Evolutionary conservation across 1,140 invertebrate species (phyloP).

Genomic region (Formica selysi): DNA sequence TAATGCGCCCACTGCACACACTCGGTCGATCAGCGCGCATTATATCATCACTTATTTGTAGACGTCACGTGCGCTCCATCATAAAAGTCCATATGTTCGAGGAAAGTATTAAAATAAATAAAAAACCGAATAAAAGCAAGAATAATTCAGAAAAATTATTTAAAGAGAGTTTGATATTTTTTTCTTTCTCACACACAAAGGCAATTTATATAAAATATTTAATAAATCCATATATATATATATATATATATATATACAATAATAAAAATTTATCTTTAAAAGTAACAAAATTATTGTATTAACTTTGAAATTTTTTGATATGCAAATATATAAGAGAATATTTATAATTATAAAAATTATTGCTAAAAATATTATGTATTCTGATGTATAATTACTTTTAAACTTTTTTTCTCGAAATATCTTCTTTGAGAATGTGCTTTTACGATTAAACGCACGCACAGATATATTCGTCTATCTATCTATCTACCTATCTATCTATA

Average conservation of each 20-base stretch:
- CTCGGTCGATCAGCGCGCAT: conserved; percentile 52
- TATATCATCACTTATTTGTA: conserved; percentile 70
- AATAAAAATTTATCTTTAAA: too few species aligned
- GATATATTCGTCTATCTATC: conserved; percentile 70
- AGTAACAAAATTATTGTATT: too few species aligned
- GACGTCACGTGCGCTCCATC: conserved; percentile 18
- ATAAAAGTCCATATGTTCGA: conserved; percentile 13
- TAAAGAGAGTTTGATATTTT: not conserved
- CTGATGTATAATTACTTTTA: not conserved
- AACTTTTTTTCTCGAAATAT: not conserved
- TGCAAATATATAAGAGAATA: not conserved
- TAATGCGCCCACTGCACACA: conserved; percentile 59
- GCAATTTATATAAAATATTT: not conserved
- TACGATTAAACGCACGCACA: conserved; percentile 49
- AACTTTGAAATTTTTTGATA: too few species aligned
- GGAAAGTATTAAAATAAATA: not conserved
- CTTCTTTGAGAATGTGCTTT: not conserved
- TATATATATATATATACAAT: too few species aligned
- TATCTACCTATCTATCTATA: conserved; percentile 63
- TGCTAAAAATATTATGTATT: not conserved
- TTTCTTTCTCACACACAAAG: not conserved
- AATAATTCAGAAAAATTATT: not conserved
- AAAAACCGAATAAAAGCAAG: not conserved
- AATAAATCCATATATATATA: too few species aligned
- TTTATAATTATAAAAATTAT: not conserved